Conservation (phyloP, 2,113 vertebrate genomes). For the Saccopteryx leptura region DNA sequence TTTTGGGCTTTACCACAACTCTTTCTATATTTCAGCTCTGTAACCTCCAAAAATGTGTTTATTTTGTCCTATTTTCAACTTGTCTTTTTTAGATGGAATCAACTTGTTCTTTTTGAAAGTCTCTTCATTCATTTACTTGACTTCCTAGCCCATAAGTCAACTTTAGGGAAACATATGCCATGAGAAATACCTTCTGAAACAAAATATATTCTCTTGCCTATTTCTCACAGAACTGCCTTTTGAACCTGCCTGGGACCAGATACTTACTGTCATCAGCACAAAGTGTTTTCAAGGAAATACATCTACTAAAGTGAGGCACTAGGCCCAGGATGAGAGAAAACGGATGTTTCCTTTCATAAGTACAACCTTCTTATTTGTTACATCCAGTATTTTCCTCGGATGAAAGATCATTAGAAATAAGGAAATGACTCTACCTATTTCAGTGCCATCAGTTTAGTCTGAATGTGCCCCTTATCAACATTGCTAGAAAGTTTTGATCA, state of each 20-base stretch:
- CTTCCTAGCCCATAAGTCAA: conserved; percentile 49
- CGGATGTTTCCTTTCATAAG: conserved; percentile 38
- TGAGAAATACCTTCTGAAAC: conserved; percentile 12
- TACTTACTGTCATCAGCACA: neutral
- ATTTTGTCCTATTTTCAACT: conserved; percentile 11
- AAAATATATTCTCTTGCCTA: conserved; percentile 9
- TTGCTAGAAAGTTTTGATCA: conserved; percentile 26
- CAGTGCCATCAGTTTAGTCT: neutral
- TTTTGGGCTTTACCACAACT: conserved; percentile 5
- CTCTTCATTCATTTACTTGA: conserved; percentile 19
- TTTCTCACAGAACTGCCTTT: conserved; percentile 47
- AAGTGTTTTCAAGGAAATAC: conserved; percentile 54
- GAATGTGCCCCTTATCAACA: neutral
- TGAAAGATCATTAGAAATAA: conserved; percentile 62
- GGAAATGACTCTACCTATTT: conserved; percentile 16
- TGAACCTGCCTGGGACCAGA: conserved; percentile 20
- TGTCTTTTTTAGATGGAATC: neutral
- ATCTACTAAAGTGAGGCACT: conserved; percentile 33
- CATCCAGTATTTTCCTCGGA: conserved; percentile 27
- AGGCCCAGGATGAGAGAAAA: conserved; percentile 69
- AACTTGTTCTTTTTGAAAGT: neutral
- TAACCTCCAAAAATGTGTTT: neutral
- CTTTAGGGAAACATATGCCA: conserved; percentile 21
- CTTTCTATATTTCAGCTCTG: neutral
- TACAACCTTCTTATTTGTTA: conserved; percentile 34